phyloP scores from a whole-genome alignment of 1,140 invertebrate genomes.

The Drosophila sulfurigaster region DNA sequence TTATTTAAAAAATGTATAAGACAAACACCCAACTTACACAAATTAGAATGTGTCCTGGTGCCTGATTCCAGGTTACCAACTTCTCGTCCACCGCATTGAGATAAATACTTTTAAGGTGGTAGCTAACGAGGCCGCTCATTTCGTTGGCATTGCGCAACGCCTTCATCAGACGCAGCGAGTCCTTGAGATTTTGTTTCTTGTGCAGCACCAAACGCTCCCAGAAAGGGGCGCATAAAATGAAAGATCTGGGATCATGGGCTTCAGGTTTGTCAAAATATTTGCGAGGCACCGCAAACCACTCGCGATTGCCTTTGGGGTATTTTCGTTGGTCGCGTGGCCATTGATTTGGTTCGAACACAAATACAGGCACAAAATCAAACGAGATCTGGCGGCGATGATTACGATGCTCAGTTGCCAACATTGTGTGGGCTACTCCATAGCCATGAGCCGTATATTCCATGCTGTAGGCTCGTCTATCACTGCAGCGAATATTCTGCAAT shows the following conservation, averaged over 20 bases:
- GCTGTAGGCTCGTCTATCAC: slow-evolving; percentile 2
- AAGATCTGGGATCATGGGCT: slow-evolving; percentile 36
- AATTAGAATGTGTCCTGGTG: slow-evolving; percentile 50
- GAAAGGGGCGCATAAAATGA: slow-evolving; percentile 52
- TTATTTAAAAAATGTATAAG: too few species aligned
- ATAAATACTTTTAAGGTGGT: slow-evolving; percentile 54
- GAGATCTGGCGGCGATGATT: slow-evolving; percentile 31
- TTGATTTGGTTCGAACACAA: slow-evolving; percentile 35
- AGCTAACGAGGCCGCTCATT: slow-evolving; percentile 45
- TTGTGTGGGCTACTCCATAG: slow-evolving; percentile 49
- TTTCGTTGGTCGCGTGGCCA: slow-evolving; percentile 15
- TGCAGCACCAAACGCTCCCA: slow-evolving; percentile 51
- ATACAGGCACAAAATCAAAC: slow-evolving; percentile 66
- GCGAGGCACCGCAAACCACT: slow-evolving; percentile 59
- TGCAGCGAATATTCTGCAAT: slow-evolving; percentile 35
- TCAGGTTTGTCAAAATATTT: slow-evolving; percentile 7
- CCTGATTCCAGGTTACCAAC: slow-evolving; percentile 29
- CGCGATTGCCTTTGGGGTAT: not conserved
- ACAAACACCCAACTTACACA: slow-evolving; percentile 26
- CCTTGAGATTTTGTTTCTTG: slow-evolving; percentile 55
- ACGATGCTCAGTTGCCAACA: slow-evolving; percentile 34
- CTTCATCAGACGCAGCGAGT: slow-evolving; percentile 58
- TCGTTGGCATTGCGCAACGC: slow-evolving; percentile 44
- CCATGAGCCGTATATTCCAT: slow-evolving; percentile 40
- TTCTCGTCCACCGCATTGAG: slow-evolving; percentile 1